These are phyloP conservation scores for Sarcoramphus papa DNA, from an alignment of 2,797 vertebrate species.

Conservation along the genomic window DNA sequence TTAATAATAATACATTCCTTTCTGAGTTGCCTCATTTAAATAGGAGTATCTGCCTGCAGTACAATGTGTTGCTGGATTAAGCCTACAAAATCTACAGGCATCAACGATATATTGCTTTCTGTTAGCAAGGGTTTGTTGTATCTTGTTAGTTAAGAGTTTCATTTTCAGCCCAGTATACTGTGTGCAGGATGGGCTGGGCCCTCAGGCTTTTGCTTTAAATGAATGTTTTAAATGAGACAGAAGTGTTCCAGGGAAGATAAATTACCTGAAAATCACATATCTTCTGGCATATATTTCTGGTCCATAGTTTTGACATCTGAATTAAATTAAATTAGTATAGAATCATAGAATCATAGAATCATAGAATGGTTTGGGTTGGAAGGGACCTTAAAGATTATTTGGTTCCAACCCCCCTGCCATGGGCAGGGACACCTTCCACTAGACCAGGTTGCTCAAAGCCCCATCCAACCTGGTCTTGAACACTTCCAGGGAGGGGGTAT, in stretches of 20 bases:
- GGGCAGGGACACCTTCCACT: too few species aligned
- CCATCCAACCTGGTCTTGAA: too few species aligned
- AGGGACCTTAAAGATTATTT: too few species aligned
- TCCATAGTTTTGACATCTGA: neutral
- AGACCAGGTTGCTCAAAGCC: too few species aligned
- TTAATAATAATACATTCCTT: neutral
- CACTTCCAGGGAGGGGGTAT: too few species aligned
- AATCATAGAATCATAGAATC: too few species aligned
- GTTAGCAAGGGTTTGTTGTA: neutral
- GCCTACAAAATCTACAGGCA: neutral
- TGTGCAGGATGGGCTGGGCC: neutral
- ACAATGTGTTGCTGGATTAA: neutral
- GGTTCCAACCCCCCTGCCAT: too few species aligned
- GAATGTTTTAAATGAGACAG: neutral
- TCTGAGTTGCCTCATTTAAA: neutral
- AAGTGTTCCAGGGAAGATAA: neutral
- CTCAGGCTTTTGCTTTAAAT: neutral
- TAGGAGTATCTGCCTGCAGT: neutral
- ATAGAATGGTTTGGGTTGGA: too few species aligned
- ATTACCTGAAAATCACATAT: neutral
- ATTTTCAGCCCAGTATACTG: neutral
- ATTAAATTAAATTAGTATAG: neutral
- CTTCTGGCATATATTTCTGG: neutral
- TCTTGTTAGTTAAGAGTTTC: neutral
- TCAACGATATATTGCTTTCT: neutral